A percentile compares a stretch with the other conserved stretches of the same genome.
Evolutionary conservation across 2,797 vertebrate genomes (phyloP).

Genomic region (Choloepus didactylus): DNA sequence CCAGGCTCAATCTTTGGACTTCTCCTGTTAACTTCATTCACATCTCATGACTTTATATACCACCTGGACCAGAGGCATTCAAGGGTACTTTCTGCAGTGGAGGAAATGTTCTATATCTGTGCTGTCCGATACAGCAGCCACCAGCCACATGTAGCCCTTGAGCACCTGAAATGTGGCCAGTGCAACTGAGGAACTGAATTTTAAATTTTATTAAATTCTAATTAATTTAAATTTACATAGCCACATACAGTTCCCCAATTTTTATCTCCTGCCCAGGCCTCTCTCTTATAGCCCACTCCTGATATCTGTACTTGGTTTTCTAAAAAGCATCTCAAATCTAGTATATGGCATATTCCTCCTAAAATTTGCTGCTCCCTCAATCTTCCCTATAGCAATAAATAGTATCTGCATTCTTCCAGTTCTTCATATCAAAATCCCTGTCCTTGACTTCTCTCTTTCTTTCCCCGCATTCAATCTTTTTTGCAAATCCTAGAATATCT

Average conservation of each 20-base stretch:
- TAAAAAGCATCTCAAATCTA: neutral
- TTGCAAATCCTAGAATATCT: no score
- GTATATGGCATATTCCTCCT: neutral
- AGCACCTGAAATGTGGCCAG: neutral
- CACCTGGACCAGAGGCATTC: neutral
- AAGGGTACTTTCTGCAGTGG: neutral
- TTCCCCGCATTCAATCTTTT: no score
- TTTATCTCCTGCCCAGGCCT: neutral
- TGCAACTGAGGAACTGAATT: neutral
- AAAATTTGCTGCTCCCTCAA: neutral
- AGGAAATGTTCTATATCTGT: neutral
- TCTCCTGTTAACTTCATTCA: neutral
- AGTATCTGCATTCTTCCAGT: neutral
- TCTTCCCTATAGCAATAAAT: neutral
- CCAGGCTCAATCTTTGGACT: neutral
- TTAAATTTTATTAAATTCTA: neutral
- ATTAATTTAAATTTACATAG: neutral
- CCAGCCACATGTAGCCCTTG: neutral
- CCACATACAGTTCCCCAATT: neutral
- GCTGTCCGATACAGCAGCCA: neutral
- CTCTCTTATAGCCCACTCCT: neutral
- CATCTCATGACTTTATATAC: neutral
- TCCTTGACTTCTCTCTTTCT: neutral
- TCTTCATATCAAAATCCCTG: neutral
- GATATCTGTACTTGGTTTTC: neutral